Percentiles rank a stretch among this genome's conserved stretches.
phyloP scores from a whole-genome alignment of 2,113 vertebrate genomes.

The Calidris pugnax region DNA sequence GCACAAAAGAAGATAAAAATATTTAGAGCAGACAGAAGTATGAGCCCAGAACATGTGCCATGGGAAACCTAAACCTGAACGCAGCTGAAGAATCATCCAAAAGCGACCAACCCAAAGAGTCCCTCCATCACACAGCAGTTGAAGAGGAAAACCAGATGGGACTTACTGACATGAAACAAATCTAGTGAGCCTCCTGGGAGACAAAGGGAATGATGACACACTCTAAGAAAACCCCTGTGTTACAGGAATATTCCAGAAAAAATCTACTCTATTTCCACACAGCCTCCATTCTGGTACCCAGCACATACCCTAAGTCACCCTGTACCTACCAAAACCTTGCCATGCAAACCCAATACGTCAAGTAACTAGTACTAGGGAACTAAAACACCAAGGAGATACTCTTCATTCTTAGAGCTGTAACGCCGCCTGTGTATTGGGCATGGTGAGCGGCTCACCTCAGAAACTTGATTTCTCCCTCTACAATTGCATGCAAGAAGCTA shows the following conservation, averaged over 20 bases:
- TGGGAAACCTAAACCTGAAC: neutral
- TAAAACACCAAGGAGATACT: neutral
- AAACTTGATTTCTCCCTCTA: neutral
- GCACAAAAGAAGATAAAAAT: neutral
- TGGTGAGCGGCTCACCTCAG: neutral
- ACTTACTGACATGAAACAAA: neutral
- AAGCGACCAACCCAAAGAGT: neutral
- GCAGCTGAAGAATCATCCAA: neutral
- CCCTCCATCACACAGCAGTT: neutral
- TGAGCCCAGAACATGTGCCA: neutral
- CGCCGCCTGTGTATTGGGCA: accelerated
- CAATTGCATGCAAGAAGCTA: neutral
- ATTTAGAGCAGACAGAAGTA: neutral
- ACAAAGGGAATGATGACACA: neutral
- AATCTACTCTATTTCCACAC: neutral
- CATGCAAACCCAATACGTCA: neutral
- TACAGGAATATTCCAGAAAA: neutral
- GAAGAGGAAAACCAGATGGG: neutral
- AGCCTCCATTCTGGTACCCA: neutral
- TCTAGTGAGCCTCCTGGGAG: neutral
- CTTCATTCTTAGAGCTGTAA: neutral
- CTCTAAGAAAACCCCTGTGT: neutral
- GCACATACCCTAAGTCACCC: neutral
- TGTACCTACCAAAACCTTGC: neutral
- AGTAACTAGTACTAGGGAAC: neutral